Percentiles rank a stretch among this genome's conserved stretches.
These are phyloP conservation scores for Brachyistius frenatus DNA, from an alignment of 2,113 vertebrate genomes.

Conservation along the genomic window DNA sequence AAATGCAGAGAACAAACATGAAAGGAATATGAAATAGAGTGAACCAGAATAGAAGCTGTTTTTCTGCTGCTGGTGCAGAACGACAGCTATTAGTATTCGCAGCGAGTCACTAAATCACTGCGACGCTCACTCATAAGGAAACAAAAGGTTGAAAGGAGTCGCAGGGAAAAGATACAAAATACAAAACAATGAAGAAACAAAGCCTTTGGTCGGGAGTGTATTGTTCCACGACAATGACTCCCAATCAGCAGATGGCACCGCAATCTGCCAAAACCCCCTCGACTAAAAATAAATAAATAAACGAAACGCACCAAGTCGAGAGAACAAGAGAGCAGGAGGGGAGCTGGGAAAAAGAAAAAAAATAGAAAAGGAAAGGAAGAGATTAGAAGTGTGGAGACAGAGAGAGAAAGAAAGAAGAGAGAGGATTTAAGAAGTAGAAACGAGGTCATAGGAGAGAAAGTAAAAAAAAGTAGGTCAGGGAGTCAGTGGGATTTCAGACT, in stretches of 20 bases:
- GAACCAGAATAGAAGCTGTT: too few species aligned
- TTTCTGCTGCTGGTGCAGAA: too few species aligned
- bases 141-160: neutral
- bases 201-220: too few species aligned
- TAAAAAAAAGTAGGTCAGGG: slow-evolving; percentile 47
- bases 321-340: neutral
- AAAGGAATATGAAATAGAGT: too few species aligned
- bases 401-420: neutral
- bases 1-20: too few species aligned
- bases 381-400: slow-evolving; percentile 1
- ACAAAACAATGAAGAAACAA: neutral
- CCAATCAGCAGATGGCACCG: slow-evolving; percentile 32
- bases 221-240: slow-evolving; percentile 1
- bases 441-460: neutral
- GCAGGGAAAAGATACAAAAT: neutral
- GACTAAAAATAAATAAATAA: neutral
- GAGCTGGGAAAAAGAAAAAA: neutral
- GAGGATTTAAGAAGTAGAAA: neutral
- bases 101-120: too few species aligned
- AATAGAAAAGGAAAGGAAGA: slow-evolving; percentile 4
- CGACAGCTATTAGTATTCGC: too few species aligned
- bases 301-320: too few species aligned
- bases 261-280: neutral
- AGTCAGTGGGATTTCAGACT: slow-evolving; percentile 33
- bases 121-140: too few species aligned